Conservation (phyloP, 2,888 invertebrate genomes). For the Trissoscelio sp. region DNA sequence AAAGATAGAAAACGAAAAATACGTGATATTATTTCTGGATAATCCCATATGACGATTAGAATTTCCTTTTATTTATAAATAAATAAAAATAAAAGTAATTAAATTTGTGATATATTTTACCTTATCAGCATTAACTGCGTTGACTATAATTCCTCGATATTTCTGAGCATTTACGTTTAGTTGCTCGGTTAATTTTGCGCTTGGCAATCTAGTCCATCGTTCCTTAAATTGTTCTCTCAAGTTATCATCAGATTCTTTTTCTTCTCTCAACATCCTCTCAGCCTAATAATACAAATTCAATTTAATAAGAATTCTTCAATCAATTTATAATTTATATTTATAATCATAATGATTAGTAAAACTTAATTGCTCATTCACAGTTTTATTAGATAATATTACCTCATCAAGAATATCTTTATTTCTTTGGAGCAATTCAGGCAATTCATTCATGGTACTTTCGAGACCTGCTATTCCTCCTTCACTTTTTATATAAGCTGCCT, state of each 20-base stretch:
- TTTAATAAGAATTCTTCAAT: too few species aligned
- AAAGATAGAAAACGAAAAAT: too few species aligned
- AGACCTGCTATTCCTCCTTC: conserved; percentile 91
- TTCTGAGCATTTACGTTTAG: conserved; percentile 95
- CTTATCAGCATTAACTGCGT: conserved; percentile 90
- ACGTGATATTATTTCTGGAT: too few species aligned
- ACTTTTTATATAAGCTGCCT: conserved; percentile 90
- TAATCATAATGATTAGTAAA: too few species aligned
- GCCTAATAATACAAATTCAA: too few species aligned
- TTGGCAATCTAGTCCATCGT: conserved; percentile 95
- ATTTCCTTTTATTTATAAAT: too few species aligned
- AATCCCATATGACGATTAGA: too few species aligned
- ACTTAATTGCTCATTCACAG: too few species aligned
- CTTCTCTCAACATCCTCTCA: conserved; percentile 94
- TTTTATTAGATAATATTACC: conserved; percentile 84
- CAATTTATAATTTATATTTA: too few species aligned
- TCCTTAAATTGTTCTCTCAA: conserved; percentile 95
- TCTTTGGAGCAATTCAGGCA: conserved; percentile 95
- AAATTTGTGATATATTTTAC: conserved; percentile 75
- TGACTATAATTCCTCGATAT: conserved; percentile 96
- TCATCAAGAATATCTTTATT: conserved; percentile 98
- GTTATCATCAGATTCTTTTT: conserved; percentile 94
- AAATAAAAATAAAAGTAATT: not conserved
- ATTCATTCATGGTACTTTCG: conserved; percentile 90
- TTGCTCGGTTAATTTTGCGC: conserved; percentile 94